Conservation (phyloP, 2,888 invertebrate species). For the Clepsis dumicolana region DNA sequence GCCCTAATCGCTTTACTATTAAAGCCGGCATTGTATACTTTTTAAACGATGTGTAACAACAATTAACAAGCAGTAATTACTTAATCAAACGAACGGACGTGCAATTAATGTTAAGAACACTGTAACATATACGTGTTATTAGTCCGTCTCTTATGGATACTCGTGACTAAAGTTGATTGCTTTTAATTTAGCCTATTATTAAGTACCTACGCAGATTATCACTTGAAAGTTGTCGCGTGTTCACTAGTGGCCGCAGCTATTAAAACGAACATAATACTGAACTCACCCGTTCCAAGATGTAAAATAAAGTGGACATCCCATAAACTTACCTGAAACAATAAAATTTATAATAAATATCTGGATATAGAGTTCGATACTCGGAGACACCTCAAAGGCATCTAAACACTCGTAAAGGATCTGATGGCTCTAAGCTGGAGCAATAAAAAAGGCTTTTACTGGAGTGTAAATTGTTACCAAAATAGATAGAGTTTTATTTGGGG, state of each 20-base stretch:
- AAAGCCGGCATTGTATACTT: slow-evolving; percentile 80
- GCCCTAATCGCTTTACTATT: slow-evolving; percentile 81
- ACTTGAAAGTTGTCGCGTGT: background rate
- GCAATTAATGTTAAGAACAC: slow-evolving; percentile 46
- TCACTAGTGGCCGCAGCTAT: background rate
- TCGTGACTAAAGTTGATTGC: background rate
- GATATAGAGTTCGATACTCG: slow-evolving; percentile 3
- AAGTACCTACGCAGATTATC: background rate
- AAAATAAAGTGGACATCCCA: slow-evolving; percentile 5
- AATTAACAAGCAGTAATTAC: slow-evolving; percentile 19
- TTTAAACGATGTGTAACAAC: slow-evolving; percentile 57
- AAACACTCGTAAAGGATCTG: slow-evolving; percentile 54
- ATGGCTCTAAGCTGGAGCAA: slow-evolving; percentile 52
- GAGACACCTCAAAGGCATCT: slow-evolving; percentile 16
- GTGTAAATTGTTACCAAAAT: slow-evolving; percentile 61
- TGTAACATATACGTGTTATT: slow-evolving; percentile 33
- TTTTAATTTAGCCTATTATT: background rate
- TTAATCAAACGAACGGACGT: slow-evolving; percentile 19
- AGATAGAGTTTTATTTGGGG: slow-evolving; percentile 16
- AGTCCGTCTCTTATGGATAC: background rate
- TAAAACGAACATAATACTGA: background rate
- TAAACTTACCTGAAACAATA: slow-evolving; percentile 45
- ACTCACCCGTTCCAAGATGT: slow-evolving; percentile 41
- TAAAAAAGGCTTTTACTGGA: slow-evolving; percentile 59
- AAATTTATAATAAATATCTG: slow-evolving; percentile 12